Evolutionary conservation across 2,113 vertebrate genomes (phyloP).

Genomic region (Rattus rattus): DNA sequence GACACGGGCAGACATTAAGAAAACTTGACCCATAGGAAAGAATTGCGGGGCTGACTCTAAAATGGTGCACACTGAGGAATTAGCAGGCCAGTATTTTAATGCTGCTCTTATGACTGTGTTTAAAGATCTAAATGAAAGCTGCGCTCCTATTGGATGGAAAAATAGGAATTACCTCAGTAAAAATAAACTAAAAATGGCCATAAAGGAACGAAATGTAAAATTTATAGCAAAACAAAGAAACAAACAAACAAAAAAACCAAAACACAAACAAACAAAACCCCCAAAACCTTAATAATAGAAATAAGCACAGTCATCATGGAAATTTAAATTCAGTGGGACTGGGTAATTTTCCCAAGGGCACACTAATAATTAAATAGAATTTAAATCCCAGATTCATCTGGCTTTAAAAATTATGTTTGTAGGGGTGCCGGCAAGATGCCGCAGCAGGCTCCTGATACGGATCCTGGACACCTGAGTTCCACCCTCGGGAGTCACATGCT

Average conservation of each 20-base stretch:
- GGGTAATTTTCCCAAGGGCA: constrained; percentile 40
- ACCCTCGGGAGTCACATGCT: background rate
- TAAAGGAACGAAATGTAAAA: constrained; percentile 25
- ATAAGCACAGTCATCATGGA: constrained; percentile 1
- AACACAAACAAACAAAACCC: too few species aligned
- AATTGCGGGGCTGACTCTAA: background rate
- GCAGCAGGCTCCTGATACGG: background rate
- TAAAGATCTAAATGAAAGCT: background rate
- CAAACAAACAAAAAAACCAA: too few species aligned
- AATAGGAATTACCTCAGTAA: background rate
- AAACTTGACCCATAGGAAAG: background rate
- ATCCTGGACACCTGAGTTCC: background rate
- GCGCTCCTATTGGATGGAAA: background rate
- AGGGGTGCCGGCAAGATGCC: too few species aligned
- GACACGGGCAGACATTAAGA: background rate
- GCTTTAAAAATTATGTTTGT: constrained; percentile 15
- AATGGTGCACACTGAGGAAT: background rate
- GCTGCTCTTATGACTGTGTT: background rate
- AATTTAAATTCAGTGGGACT: constrained; percentile 1
- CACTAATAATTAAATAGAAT: background rate
- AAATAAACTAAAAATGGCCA: background rate
- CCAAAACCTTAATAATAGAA: background rate
- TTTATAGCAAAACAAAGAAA: constrained; percentile 23
- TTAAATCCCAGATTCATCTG: constrained; percentile 28
- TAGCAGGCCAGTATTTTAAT: background rate